phyloP scores from a whole-genome alignment of 2,888 invertebrate species.

The Nemotelus pantherinus region DNA sequence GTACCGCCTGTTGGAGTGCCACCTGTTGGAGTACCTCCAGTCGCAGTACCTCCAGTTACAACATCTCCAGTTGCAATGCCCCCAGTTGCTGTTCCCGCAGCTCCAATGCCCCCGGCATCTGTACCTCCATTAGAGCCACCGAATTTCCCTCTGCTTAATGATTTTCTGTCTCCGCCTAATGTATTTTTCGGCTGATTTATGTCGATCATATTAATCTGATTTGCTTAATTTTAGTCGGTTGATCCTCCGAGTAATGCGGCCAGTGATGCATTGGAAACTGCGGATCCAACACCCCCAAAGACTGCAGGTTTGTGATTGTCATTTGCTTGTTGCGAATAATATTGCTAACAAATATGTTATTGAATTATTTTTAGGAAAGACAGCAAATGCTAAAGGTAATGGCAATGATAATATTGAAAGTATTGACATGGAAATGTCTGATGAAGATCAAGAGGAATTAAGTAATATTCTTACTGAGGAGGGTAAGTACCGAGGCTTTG shows the following conservation, averaged over 20 bases:
- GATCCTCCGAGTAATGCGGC: constrained; percentile 52
- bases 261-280: constrained; percentile 53
- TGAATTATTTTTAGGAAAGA: constrained; percentile 54
- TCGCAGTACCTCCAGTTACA: no score
- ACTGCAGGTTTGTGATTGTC: constrained; percentile 27
- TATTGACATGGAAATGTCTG: constrained; percentile 88
- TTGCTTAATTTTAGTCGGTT: constrained; percentile 55
- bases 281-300: constrained; percentile 56
- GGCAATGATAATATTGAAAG: constrained; percentile 79
- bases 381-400: constrained; percentile 59
- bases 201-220: neutral
- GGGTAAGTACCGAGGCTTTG: neutral
- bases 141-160: constrained; percentile 42
- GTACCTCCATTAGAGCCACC: constrained; percentile 52
- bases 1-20: no score
- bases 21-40: no score
- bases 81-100: no score
- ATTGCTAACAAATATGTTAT: neutral
- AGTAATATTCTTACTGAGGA: neutral
- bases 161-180: constrained; percentile 28
- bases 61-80: no score
- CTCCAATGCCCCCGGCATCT: constrained; percentile 52
- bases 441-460: constrained; percentile 71
- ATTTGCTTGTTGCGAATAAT: constrained; percentile 1
- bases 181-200: neutral